Percentiles rank a stretch among this genome's conserved stretches.
Conservation (phyloP, 2,113 vertebrate species). For the Dromas ardeola region DNA sequence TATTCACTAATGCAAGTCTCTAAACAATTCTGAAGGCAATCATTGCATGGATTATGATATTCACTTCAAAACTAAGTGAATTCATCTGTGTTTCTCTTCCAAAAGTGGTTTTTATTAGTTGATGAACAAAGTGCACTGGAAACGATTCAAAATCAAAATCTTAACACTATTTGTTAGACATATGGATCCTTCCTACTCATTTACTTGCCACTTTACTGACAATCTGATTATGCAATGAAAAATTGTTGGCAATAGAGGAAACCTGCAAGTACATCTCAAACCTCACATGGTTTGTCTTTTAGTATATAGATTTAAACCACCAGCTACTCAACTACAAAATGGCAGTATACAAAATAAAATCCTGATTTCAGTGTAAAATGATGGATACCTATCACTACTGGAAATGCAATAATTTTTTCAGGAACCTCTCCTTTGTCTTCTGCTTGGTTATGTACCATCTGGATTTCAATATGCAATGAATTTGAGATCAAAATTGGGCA, state of each 20-base stretch:
- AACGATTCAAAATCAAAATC: background rate
- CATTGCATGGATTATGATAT: accelerated
- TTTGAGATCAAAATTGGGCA: background rate
- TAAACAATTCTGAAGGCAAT: background rate
- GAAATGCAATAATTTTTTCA: background rate
- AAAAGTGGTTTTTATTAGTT: background rate
- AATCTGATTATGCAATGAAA: background rate
- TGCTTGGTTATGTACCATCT: background rate
- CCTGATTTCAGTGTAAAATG: background rate
- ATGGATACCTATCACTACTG: background rate
- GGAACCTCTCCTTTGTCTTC: background rate
- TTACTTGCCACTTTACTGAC: background rate
- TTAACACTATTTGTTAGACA: background rate
- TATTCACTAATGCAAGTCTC: background rate
- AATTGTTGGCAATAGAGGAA: background rate
- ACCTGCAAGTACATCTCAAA: background rate
- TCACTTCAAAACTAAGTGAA: background rate
- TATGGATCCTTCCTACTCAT: background rate
- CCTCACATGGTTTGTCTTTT: background rate
- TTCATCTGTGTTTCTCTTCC: background rate
- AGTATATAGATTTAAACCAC: background rate
- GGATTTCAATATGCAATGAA: background rate
- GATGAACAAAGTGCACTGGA: background rate
- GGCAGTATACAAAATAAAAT: background rate
- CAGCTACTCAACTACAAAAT: background rate